Evolutionary conservation across 2,797 vertebrate genomes (phyloP).

Genomic region (Anabas testudineus): DNA sequence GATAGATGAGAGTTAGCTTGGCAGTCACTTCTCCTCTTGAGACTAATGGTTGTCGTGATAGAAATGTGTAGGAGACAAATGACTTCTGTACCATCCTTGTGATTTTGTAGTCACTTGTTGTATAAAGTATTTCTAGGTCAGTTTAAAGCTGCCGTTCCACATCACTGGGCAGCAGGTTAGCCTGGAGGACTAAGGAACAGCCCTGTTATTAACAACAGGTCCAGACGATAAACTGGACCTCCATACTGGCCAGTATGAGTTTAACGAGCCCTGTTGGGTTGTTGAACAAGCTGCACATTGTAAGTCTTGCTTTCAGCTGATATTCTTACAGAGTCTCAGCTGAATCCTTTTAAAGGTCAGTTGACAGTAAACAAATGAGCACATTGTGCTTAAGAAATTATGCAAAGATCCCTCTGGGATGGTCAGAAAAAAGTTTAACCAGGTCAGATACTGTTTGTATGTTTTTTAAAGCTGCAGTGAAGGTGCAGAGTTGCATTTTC

Average conservation of each 20-base stretch:
- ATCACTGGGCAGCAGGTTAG: constrained; percentile 10
- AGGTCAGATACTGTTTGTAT: too few species aligned
- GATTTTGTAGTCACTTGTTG: constrained; percentile 6
- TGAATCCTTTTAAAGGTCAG: constrained; percentile 34
- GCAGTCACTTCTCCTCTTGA: constrained; percentile 7
- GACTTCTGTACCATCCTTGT: neutral
- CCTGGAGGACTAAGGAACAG: constrained; percentile 9
- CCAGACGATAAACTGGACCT: constrained; percentile 2
- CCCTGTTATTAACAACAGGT: neutral
- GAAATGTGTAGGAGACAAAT: constrained; percentile 6
- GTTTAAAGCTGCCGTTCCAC: constrained; percentile 6
- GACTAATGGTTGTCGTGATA: constrained; percentile 11
- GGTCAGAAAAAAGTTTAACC: neutral
- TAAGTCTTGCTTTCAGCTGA: constrained; percentile 23
- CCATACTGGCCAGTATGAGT: neutral
- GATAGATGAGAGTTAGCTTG: constrained; percentile 8
- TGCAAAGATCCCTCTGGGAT: neutral
- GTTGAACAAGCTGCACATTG: constrained; percentile 34
- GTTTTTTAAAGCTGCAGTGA: neutral
- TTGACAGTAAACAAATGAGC: constrained; percentile 20
- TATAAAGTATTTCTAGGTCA: constrained; percentile 3
- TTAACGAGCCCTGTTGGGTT: constrained; percentile 14
- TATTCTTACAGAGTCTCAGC: neutral
- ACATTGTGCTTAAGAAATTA: neutral
- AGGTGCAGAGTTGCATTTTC: neutral